phyloP scores from a whole-genome alignment of 2,113 vertebrate genomes.

The Chauna torquata region DNA sequence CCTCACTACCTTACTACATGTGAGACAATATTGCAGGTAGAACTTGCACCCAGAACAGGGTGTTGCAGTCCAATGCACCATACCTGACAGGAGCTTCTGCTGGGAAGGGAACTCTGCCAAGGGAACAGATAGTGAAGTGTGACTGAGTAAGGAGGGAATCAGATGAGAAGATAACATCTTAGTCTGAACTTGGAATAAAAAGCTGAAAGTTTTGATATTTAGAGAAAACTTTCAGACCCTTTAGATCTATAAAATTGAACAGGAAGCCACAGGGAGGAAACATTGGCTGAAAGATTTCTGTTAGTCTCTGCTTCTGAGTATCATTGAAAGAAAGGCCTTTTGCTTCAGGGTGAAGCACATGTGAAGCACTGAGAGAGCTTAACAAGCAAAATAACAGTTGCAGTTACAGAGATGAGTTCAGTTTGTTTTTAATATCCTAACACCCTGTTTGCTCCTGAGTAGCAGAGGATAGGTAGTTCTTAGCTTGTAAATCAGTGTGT shows the following conservation, averaged over 20 bases:
- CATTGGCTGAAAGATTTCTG: not conserved
- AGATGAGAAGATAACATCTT: not conserved
- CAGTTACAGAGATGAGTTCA: not conserved
- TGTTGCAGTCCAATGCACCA: not conserved
- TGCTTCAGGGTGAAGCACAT: not conserved
- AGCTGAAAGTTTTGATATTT: not conserved
- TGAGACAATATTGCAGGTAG: not conserved
- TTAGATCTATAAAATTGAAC: not conserved
- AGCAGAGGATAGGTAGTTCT: not conserved
- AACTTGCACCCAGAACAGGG: not conserved
- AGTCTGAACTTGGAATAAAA: not conserved
- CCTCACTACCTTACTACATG: not conserved
- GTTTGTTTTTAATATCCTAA: not conserved
- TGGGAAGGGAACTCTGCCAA: not conserved
- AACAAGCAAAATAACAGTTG: not conserved
- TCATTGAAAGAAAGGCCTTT: not conserved
- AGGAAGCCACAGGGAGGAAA: not conserved
- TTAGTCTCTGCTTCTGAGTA: not conserved
- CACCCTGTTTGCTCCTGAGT: not conserved
- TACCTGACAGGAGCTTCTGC: not conserved
- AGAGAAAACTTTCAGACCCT: not conserved
- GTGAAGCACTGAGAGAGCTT: not conserved
- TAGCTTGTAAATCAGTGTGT: not conserved
- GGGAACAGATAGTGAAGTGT: not conserved
- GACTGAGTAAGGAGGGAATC: not conserved